phyloP scores from a whole-genome alignment of 2,113 vertebrate genomes.

The Xenus cinereus region DNA sequence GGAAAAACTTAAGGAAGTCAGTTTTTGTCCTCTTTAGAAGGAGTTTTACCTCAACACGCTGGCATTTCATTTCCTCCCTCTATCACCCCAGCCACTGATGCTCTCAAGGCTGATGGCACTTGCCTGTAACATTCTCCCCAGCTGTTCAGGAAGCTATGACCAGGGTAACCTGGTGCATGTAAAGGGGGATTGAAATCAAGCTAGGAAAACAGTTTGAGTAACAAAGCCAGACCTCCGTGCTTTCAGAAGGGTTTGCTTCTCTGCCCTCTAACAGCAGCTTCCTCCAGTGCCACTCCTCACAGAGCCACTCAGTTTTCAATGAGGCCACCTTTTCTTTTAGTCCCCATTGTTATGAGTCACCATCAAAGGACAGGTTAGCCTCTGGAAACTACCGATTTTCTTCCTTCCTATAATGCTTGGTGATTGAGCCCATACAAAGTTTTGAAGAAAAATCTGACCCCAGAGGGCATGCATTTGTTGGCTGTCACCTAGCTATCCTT shows the following conservation, averaged over 20 bases:
- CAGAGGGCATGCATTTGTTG: background rate
- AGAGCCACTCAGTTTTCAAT: background rate
- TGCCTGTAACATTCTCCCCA: background rate
- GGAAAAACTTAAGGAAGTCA: background rate
- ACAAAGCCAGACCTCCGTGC: background rate
- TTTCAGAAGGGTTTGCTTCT: background rate
- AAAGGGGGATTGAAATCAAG: background rate
- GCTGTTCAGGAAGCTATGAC: background rate
- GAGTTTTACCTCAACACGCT: background rate
- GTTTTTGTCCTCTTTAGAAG: background rate
- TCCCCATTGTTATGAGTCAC: background rate
- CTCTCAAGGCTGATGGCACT: background rate
- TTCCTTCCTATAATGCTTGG: background rate
- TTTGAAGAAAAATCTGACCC: background rate
- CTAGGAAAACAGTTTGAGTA: background rate
- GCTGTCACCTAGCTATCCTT: background rate
- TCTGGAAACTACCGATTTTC: background rate
- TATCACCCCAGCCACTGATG: background rate
- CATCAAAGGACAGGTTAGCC: background rate
- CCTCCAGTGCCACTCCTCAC: background rate
- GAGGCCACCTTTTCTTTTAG: background rate
- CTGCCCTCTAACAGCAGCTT: background rate
- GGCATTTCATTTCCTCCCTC: background rate
- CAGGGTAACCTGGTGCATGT: accelerated
- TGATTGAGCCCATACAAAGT: background rate